Conservation (phyloP, 2,113 vertebrate genomes). For the Leptodactylus fuscus region DNA sequence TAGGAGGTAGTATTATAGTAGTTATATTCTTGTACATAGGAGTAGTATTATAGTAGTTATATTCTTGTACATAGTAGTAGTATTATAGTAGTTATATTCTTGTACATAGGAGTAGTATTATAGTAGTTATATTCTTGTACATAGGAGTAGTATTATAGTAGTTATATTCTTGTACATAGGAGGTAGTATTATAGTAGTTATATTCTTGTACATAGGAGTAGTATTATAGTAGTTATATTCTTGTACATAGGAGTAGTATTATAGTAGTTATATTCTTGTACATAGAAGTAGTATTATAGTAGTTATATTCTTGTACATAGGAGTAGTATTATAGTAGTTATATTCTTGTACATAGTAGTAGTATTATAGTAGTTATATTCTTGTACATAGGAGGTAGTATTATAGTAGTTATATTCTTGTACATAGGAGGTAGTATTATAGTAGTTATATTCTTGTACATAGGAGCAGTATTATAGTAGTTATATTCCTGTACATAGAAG, state of each 20-base stretch:
- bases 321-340: not conserved
- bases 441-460: not conserved
- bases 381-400: not conserved
- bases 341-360: not conserved
- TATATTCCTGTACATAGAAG: not conserved
- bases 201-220: not conserved
- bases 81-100: not conserved
- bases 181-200: not conserved
- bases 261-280: no score
- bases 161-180: constrained; percentile 1
- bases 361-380: constrained; percentile 4
- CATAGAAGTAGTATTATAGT: no score
- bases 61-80: not conserved
- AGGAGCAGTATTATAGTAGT: not conserved
- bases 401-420: constrained; percentile 13
- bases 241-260: not conserved
- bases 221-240: not conserved
- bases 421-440: not conserved
- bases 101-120: not conserved
- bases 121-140: not conserved
- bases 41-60: no score
- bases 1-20: no score
- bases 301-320: no score
- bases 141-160: not conserved
- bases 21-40: no score